Conservation (phyloP, 2,888 invertebrate genomes). For the Dinocampus coccinellae region DNA sequence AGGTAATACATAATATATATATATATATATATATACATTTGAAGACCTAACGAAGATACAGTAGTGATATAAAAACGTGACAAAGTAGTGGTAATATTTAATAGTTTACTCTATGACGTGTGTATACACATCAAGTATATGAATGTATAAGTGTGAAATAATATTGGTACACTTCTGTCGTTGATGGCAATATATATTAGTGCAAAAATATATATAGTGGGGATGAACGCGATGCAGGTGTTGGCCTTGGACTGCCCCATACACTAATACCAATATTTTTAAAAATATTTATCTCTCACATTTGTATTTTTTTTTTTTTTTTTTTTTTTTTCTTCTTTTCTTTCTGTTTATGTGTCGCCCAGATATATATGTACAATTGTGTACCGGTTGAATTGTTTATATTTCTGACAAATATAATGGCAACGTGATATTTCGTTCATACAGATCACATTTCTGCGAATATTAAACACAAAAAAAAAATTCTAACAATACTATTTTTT, state of each 20-base stretch:
- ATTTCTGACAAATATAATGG: too few relatives aligned
- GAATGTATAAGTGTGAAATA: neutral
- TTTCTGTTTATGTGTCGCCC: neutral
- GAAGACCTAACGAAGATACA: neutral
- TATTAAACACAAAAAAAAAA: too few relatives aligned
- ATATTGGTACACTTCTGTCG: neutral
- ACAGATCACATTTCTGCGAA: too few relatives aligned
- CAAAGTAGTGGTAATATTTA: neutral
- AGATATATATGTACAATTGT: neutral
- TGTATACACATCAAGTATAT: neutral
- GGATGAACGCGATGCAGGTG: conserved; percentile 61
- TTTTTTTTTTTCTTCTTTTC: neutral
- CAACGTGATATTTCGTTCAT: too few relatives aligned
- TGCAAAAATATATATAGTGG: conserved; percentile 49
- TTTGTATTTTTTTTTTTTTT: conserved; percentile 21
- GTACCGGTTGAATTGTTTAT: too few relatives aligned
- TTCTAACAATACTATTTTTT: too few relatives aligned
- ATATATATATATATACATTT: neutral
- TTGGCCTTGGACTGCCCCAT: conserved; percentile 65
- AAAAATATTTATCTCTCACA: conserved; percentile 26
- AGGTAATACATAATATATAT: neutral
- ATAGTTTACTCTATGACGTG: neutral
- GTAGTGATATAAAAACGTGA: neutral
- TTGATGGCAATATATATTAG: conserved; percentile 29
- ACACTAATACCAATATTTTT: conserved; percentile 64